A percentile compares a stretch with the other conserved stretches of the same genome.
phyloP scores from a whole-genome alignment of 2,888 invertebrate genomes.

The Trichogramma dendrolimi region DNA sequence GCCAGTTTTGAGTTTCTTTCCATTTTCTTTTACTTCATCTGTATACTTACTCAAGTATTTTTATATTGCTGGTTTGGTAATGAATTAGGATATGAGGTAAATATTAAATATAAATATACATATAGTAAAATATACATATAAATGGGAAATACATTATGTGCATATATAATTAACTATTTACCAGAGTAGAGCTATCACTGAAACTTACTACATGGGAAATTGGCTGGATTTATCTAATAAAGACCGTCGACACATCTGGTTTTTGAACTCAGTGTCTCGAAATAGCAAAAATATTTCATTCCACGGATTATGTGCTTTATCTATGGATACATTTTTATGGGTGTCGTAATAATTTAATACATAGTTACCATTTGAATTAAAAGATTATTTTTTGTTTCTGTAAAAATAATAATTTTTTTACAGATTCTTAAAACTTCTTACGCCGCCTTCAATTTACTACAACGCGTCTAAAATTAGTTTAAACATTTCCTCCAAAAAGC shows the following conservation, averaged over 20 bases:
- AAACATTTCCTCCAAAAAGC: not conserved
- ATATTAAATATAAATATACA: not conserved
- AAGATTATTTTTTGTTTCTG: not conserved
- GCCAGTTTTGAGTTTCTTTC: conserved; percentile 17
- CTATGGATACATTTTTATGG: conserved; percentile 20
- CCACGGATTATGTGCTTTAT: conserved; percentile 19
- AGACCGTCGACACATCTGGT: conserved; percentile 13
- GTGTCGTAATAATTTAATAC: conserved; percentile 3
- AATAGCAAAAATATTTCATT: conserved; percentile 13
- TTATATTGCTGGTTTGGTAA: conserved; percentile 26
- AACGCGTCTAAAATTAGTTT: not conserved
- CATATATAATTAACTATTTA: not conserved
- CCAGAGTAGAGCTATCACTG: conserved; percentile 16
- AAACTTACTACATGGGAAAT: conserved; percentile 18
- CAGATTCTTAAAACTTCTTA: conserved; percentile 25
- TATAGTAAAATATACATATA: too few species aligned
- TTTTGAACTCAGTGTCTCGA: conserved; percentile 15
- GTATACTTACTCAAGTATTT: conserved; percentile 18
- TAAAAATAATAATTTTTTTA: not conserved
- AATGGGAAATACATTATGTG: too few species aligned
- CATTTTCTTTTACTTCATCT: conserved; percentile 7
- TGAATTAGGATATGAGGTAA: conserved; percentile 18
- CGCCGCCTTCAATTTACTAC: conserved; percentile 20
- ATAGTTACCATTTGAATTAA: not conserved
- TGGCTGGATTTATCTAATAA: conserved; percentile 4